A percentile compares a stretch with the other conserved stretches of the same genome.
Evolutionary conservation across 2,797 vertebrate species (phyloP).

Genomic region (Florisuga fusca): DNA sequence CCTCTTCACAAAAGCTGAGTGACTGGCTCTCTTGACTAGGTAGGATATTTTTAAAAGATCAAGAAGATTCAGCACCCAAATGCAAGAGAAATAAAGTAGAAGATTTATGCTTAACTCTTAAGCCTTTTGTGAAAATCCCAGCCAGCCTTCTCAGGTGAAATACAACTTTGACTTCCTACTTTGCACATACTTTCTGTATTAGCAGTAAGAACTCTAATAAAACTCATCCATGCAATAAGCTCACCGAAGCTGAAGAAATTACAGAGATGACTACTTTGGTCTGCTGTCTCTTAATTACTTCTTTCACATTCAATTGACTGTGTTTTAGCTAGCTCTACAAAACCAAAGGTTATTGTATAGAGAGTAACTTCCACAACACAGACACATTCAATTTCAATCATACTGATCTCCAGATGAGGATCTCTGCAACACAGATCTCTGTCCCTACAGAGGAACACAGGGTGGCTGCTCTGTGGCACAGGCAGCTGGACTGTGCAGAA

Average conservation of each 20-base stretch:
- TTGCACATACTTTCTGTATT: not conserved
- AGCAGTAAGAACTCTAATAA: conserved; percentile 17
- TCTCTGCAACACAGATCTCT: not conserved
- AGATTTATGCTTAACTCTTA: not conserved
- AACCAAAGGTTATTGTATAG: conserved; percentile 29
- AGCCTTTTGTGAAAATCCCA: not conserved
- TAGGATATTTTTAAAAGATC: not conserved
- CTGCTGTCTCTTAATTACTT: conserved; percentile 50
- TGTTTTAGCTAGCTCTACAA: conserved; percentile 29
- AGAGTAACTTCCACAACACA: not conserved
- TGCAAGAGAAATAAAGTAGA: not conserved
- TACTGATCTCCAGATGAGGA: not conserved
- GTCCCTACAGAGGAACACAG: not conserved
- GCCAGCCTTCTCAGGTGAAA: not conserved
- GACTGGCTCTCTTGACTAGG: not conserved
- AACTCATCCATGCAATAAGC: conserved; percentile 42
- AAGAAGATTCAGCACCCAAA: not conserved
- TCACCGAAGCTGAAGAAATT: conserved; percentile 50
- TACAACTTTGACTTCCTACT: not conserved
- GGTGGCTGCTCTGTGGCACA: not conserved
- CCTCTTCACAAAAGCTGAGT: not conserved
- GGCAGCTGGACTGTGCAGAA: conserved; percentile 26
- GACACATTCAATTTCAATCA: not conserved
- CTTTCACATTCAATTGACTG: conserved; percentile 45
- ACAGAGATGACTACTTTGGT: conserved; percentile 11